Percentiles rank a stretch among this genome's conserved stretches.
Conservation (phyloP, 2,888 invertebrate species). For the Biston stratarius region DNA sequence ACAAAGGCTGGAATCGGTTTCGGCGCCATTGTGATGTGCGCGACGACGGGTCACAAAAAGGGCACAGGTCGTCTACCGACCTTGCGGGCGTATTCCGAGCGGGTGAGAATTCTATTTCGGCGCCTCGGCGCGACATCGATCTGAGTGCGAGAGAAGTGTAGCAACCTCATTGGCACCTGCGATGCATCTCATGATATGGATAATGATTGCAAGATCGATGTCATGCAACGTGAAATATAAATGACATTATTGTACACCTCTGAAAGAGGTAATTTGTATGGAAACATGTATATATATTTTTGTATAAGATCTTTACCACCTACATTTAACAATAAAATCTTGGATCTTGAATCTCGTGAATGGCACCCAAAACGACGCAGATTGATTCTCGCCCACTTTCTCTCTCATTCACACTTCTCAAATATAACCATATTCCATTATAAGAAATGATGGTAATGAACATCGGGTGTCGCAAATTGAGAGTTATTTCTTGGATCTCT, state of each 20-base stretch:
- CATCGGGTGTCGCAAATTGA: background rate
- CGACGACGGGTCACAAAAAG: constrained; percentile 66
- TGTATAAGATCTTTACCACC: too few relatives aligned
- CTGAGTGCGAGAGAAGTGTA: constrained; percentile 67
- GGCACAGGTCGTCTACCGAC: constrained; percentile 71
- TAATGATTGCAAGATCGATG: constrained; percentile 69
- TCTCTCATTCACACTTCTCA: too few relatives aligned
- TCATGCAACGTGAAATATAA: constrained; percentile 47
- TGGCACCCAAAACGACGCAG: constrained; percentile 41
- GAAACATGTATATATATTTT: too few relatives aligned
- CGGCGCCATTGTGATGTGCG: constrained; percentile 54
- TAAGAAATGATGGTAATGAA: constrained; percentile 8
- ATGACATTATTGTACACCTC: too few relatives aligned
- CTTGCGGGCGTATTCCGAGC: constrained; percentile 73
- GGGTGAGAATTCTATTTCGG: constrained; percentile 73
- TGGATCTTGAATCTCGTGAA: too few relatives aligned
- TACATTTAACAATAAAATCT: too few relatives aligned
- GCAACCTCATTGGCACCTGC: constrained; percentile 78
- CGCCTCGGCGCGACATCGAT: constrained; percentile 66
- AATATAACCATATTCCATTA: constrained; percentile 1
- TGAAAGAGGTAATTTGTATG: too few relatives aligned
- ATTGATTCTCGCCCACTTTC: constrained; percentile 45
- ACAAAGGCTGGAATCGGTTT: constrained; percentile 53
- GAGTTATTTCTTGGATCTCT: too few relatives aligned
- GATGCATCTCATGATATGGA: constrained; percentile 62